phyloP scores from a whole-genome alignment of 2,888 invertebrate genomes.

The Luperina nickerlii region DNA sequence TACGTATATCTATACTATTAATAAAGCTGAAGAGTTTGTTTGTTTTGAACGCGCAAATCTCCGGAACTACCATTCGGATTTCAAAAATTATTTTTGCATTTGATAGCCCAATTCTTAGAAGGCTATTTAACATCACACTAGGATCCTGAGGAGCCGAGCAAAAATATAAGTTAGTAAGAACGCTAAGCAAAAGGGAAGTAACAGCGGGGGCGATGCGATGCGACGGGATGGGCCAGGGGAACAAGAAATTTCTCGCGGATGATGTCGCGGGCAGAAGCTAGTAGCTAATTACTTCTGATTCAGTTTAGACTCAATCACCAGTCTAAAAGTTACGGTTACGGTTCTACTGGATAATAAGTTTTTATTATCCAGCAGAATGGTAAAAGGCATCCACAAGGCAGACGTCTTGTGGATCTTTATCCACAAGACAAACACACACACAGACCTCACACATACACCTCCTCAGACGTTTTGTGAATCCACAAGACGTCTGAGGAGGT shows the following conservation, averaged over 20 bases:
- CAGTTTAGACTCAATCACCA: background rate
- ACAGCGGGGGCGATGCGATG: background rate
- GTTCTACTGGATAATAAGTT: background rate
- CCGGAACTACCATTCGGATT: background rate
- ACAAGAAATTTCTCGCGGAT: background rate
- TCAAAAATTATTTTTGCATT: background rate
- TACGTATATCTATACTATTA: background rate
- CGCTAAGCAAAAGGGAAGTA: background rate
- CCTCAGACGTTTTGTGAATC: too few relatives aligned
- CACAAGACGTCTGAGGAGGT: background rate
- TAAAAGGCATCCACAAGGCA: too few relatives aligned
- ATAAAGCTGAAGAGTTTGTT: background rate
- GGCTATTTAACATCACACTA: background rate
- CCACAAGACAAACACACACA: too few relatives aligned
- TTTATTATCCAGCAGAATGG: too few relatives aligned
- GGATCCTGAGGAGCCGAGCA: background rate
- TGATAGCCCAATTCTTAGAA: background rate
- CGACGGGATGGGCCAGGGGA: background rate
- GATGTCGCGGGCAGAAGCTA: background rate
- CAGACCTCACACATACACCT: too few relatives aligned
- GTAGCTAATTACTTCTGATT: background rate
- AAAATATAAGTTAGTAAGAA: background rate
- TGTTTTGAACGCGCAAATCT: background rate
- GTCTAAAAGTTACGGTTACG: background rate
- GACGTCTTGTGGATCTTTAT: too few relatives aligned